Base-by-base conservation (phyloP, 1,140 invertebrate genomes). In the Fopius arisanus region DNA sequence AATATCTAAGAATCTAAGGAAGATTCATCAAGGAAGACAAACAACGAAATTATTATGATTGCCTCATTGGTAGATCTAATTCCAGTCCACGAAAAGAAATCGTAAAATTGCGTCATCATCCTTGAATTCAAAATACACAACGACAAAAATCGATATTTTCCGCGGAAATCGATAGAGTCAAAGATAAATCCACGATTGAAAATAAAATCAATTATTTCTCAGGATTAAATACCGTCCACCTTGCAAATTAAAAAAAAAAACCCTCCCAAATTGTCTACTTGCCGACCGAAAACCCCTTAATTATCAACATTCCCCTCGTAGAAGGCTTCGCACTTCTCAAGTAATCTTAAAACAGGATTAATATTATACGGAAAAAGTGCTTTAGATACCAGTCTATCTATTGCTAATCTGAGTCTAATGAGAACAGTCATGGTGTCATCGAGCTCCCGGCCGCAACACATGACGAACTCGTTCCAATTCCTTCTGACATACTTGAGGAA, bases 281-380 rank as follows among this genome's bases (percentile, higher is more conserved):
- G 5, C n/a, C 43, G 23, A 23, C 54, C 10, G 23, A 26, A 65
- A 65, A 62, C 28, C 66, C 54, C 65, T 77, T 75, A 86, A 73
- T 86, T 87, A n/a, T 87, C 86, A 73, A 86, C 75, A 84, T 93
- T 94, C 6, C 92, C 93, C 87, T 96, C 95, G 87, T 96, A 96
- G 75, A 96, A 88, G 78, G 93, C 92, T 82, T 96, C 95, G 85
- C 95, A 96, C 75, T 94, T 93, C 83, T 95, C 93, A 51, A 97
- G 86, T 74, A 97, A 87, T 84, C 93, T 92, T 54, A 96, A 88
- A 75, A 97, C 93, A 54, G 96, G 96, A 83, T 92, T 94, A 79
- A 97, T 96, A 85, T 97, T 96, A 83, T 97, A 97, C 0, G 95
- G 95, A 84, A 96, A 96, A 10, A 96, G 87, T 70, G 94, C 91